Evolutionary conservation across 2,888 invertebrate genomes (phyloP).

Genomic region (Ethmia dodecea): DNA sequence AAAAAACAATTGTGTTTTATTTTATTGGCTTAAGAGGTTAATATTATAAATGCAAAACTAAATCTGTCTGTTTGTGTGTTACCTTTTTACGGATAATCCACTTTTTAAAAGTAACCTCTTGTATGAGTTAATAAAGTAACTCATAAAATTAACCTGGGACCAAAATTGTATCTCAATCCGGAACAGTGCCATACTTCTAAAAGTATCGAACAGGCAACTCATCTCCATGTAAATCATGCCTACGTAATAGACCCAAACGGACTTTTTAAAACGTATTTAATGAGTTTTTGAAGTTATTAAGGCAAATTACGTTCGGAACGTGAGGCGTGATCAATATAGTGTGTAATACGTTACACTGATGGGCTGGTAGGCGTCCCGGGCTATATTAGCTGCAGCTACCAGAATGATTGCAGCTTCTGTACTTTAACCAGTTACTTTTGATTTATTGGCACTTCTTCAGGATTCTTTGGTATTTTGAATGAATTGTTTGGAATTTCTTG

Average conservation of each 20-base stretch:
- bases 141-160: too few species aligned
- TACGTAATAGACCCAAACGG: constrained; percentile 11
- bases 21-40: too few species aligned
- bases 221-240: constrained; percentile 2
- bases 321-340: constrained; percentile 44
- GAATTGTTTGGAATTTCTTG: too few species aligned
- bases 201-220: too few species aligned
- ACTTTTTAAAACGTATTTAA: constrained; percentile 47
- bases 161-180: too few species aligned
- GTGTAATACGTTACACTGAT: constrained; percentile 51
- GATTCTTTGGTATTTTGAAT: constrained; percentile 11
- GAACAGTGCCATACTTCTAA: too few species aligned
- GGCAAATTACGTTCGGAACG: constrained; percentile 56
- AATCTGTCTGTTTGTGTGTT: too few species aligned
- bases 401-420: constrained; percentile 57
- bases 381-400: constrained; percentile 31
- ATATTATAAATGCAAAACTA: too few species aligned
- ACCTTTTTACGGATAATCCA: too few species aligned
- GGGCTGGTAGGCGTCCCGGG: constrained; percentile 37
- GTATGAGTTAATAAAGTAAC: too few species aligned
- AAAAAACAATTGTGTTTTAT: too few species aligned
- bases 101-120: too few species aligned
- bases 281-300: constrained; percentile 69
- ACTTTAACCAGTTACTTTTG: constrained; percentile 50
- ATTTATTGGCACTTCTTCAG: constrained; percentile 41